Evolutionary conservation across 1,140 invertebrate species (phyloP), one percentile per base, ranked within the genome.

Genomic region (Tribolium castaneum): DNA sequence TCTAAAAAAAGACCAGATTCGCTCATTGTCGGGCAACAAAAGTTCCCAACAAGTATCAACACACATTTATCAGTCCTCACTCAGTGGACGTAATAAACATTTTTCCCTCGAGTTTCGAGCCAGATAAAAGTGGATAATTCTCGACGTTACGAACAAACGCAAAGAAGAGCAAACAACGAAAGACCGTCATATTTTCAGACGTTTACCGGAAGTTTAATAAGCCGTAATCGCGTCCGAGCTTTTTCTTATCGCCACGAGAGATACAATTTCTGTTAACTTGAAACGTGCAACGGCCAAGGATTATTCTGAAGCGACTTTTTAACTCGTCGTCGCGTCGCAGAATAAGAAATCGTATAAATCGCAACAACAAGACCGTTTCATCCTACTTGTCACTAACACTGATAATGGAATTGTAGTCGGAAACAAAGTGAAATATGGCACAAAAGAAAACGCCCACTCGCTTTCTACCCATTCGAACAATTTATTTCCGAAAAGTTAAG

Each of bases 181-280:
- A 22, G 25, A 30, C 14, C 19, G 54, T 19, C 54, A 59, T 59
- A 59, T 59, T 59, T 59, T 30, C 19, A 25, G 14, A 19, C 54
- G 10, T 59, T 59, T 59, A 59, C 54, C 54, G 54, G 54, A 59
- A 59, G 54, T 59, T 59, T 59, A 59, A 59, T 59, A 59, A 59
- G 54, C 54, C 54, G 19, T 59, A 59, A 59, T 59, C 54, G 22
- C 54, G 16, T 59, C 54, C 54, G 19, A 59, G 22, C 54, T 59
- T n/a, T 25, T 25, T 59, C 16, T 59, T 59, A 59, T 59, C 54
- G 19, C 9, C 10, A 19, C 3, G n/a, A 19, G 9, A 45, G 39
- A 9, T n/a, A 10, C 39, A 45, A 1, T 45, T 45, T 10, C 9
- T 45, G n/a, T 45, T n/a, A 45, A 45, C 39, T 9, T 45, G 39